Percentiles rank a stretch among this genome's conserved stretches.
phyloP scores from a whole-genome alignment of 2,113 vertebrate species.

The Platycercus adscitus region DNA sequence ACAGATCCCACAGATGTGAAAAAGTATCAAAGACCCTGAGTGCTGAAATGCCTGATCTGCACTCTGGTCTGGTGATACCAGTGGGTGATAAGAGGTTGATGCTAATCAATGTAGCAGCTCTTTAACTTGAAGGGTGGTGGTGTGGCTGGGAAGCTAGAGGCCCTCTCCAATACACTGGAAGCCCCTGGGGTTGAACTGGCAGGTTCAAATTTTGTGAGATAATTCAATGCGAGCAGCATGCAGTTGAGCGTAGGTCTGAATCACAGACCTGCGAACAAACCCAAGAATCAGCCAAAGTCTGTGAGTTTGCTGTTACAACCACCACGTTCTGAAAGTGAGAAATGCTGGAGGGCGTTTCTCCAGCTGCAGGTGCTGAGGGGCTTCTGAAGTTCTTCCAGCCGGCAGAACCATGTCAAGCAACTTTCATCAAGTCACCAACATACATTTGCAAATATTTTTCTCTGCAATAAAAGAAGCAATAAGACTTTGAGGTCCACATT shows the following conservation, averaged over 20 bases:
- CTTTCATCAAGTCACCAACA: neutral
- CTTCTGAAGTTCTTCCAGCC: neutral
- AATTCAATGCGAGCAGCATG: neutral
- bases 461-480: neutral
- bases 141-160: neutral
- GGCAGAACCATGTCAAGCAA: neutral
- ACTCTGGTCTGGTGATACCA: neutral
- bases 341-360: neutral
- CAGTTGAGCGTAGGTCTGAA: neutral
- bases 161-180: neutral
- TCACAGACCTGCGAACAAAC: neutral
- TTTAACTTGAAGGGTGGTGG: too few species aligned
- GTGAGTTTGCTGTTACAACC: neutral
- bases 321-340: rapidly evolving
- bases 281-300: neutral
- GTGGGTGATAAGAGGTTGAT: rapidly evolving
- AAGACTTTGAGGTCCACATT: neutral
- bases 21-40: neutral
- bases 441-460: neutral
- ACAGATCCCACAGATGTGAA: neutral
- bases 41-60: neutral
- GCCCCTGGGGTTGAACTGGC: too few species aligned
- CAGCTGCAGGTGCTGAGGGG: rapidly evolving
- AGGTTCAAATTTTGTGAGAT: neutral
- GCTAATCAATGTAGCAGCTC: neutral